Evolutionary conservation across 2,888 invertebrate genomes (phyloP), one percentile per base, ranked within the genome.

Genomic region (Drosophila anomalata): DNA sequence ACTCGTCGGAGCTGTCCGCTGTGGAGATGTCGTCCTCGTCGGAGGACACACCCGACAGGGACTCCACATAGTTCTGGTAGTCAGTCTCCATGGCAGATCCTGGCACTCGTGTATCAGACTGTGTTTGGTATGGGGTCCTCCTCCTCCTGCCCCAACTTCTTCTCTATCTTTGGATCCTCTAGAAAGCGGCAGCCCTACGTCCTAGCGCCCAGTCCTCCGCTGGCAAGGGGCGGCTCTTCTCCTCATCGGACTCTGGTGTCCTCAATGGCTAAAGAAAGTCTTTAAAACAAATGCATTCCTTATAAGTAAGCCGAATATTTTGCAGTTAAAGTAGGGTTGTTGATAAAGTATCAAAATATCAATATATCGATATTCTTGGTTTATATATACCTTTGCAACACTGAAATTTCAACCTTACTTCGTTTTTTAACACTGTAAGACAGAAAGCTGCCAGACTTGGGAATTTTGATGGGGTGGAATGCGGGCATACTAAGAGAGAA

Each of bases 1-100:
- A 78, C 56, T 88, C 89, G 62, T 89, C 89, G 24, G 90, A 90
- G 56, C 87, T 89, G 66, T 90, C 90, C 52, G 84, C 76, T 47
- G 78, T 76, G 42, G 85, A 90, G 26, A 81, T 78, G 56, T 90
- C 89, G 33, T 89, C 88, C 17, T 87, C 89, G 47, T 87, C 89
- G 20, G 89, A 86, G 4, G 89, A 87, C 47, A 81, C 84, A 24
- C 83, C 87, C 17, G 88, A 87, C 69, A 87, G 73, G 52, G 88
- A 87, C 75, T 88, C 88, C 44, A 79, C 84, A 52, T 78, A 83
- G 71, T 76, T 73, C 48, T 83, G 84, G 60, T 86, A 83, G 53
- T 86, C 87, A 83, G 84, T 83, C 84, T 88, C 85, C 88, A 88
- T 88, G 58, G 71, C 58, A 12, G n/a, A 39, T 60, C 52, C 22